Evolutionary conservation across 2,888 invertebrate genomes (phyloP), one percentile per base, ranked within the genome.

Genomic region (Deilephila porcellus): DNA sequence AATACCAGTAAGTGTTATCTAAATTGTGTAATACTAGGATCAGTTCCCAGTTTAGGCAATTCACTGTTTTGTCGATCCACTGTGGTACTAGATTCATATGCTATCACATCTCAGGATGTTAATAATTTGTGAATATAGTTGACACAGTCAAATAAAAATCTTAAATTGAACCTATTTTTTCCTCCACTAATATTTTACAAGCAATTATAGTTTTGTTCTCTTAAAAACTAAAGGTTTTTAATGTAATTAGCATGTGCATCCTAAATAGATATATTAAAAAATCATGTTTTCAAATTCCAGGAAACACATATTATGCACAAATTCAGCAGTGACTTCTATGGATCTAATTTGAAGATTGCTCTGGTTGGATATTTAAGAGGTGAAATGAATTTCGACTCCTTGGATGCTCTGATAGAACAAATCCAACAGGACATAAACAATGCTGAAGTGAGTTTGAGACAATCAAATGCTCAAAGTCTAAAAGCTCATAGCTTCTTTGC

Each of bases 241-340:
- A 45, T 45, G 11, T 11, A 14, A 60, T 20, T 63, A 60, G 53
- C 71, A 72, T 71, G 11, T 72, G 34, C 34, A 67, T 8, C 1
- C 4, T 17, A 20, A 53, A 45, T 53, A 62, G 7, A 72, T 59
- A 34, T 25, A 4, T 20, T 7, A n/a, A 32, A 60, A 19, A 29
- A 71, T 60, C 53, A n/a, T 53, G 32, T 20, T 34, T 19, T 56
- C 8, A 64, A 73, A 19, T 95, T 95, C 73, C 92, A 98, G 98
- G 99, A 99, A 95, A 98, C 98, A 0, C 98, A 99, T 87, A 96
- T 99, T 70, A 93, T 99, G 79, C 97, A 99, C 85, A 92, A 96
- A 76, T 99, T 97, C 86, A 95, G 96, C 45, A 86, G 95, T 63
- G 99, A 99, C 90, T 98, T 99, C 84, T 99, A 99, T 92, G 99